Conservation (phyloP, 2,888 invertebrate species). For the Cosmia trapezina region DNA sequence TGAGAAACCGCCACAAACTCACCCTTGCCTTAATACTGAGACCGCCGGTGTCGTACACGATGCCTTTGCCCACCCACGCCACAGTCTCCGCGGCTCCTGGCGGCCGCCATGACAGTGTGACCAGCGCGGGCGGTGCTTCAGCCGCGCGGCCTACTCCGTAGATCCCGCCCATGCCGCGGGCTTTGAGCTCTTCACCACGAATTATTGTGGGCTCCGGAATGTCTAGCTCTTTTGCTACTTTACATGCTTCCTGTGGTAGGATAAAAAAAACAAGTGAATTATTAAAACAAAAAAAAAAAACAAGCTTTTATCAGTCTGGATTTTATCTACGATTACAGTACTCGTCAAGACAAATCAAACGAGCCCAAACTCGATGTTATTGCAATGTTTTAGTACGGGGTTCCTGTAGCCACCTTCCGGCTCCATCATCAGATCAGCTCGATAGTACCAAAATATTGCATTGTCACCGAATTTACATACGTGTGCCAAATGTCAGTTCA, state of each 20-base stretch:
- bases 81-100: slow-evolving; percentile 91
- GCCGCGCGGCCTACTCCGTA: slow-evolving; percentile 95
- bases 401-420: too few relatives aligned
- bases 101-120: slow-evolving; percentile 92
- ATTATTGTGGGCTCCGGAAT: slow-evolving; percentile 92
- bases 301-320: too few relatives aligned
- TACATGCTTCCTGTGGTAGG: slow-evolving; percentile 91
- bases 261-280: too few relatives aligned
- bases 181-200: slow-evolving; percentile 94
- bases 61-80: slow-evolving; percentile 98
- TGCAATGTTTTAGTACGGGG: too few relatives aligned
- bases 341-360: too few relatives aligned
- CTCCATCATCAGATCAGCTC: too few relatives aligned
- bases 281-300: too few relatives aligned
- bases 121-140: slow-evolving; percentile 87
- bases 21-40: slow-evolving; percentile 97
- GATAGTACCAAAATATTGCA: too few relatives aligned
- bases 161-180: slow-evolving; percentile 95
- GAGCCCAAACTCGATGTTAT: too few relatives aligned
- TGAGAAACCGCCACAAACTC: slow-evolving; percentile 59
- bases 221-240: slow-evolving; percentile 92
- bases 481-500: too few relatives aligned
- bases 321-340: too few relatives aligned
- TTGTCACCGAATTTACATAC: too few relatives aligned
- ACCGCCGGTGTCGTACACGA: slow-evolving; percentile 98